Percentiles rank a stretch among this genome's conserved stretches.
Evolutionary conservation across 2,113 vertebrate species (phyloP).

Genomic region (Limanda limanda): DNA sequence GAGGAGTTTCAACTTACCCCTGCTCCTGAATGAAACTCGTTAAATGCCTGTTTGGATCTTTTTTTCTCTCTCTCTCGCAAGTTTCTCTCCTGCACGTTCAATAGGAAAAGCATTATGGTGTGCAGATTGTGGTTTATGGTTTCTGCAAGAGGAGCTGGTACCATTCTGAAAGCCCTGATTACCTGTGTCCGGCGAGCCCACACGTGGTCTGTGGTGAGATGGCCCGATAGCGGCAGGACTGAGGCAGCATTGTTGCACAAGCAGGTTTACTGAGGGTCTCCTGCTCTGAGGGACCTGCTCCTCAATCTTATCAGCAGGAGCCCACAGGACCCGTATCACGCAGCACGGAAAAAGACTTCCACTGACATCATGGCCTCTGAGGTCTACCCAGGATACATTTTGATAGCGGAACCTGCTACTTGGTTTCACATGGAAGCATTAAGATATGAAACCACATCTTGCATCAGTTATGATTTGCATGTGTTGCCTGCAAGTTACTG

Average conservation of each 20-base stretch:
- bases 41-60: not conserved
- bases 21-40: not conserved
- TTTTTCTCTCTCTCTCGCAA: not conserved
- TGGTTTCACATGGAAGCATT: not conserved
- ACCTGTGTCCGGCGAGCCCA: slow-evolving; percentile 55
- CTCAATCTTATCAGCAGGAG: slow-evolving; percentile 66
- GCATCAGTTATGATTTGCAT: not conserved
- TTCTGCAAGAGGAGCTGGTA: slow-evolving; percentile 48
- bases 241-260: slow-evolving; percentile 59
- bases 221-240: slow-evolving; percentile 58
- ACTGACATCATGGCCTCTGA: slow-evolving; percentile 63
- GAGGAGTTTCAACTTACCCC: not conserved
- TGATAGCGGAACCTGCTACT: slow-evolving; percentile 17
- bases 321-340: slow-evolving; percentile 56
- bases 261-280: slow-evolving; percentile 52
- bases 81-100: not conserved
- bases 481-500: not conserved
- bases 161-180: slow-evolving; percentile 59
- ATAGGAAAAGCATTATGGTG: slow-evolving; percentile 10
- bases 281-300: slow-evolving; percentile 33
- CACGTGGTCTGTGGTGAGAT: slow-evolving; percentile 66
- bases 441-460: not conserved
- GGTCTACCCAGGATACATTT: slow-evolving; percentile 10
- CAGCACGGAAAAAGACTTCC: slow-evolving; percentile 55
- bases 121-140: slow-evolving; percentile 17